These are phyloP conservation scores for Oryzias celebensis DNA, from an alignment of 2,113 vertebrate genomes.

Conservation along the genomic window DNA sequence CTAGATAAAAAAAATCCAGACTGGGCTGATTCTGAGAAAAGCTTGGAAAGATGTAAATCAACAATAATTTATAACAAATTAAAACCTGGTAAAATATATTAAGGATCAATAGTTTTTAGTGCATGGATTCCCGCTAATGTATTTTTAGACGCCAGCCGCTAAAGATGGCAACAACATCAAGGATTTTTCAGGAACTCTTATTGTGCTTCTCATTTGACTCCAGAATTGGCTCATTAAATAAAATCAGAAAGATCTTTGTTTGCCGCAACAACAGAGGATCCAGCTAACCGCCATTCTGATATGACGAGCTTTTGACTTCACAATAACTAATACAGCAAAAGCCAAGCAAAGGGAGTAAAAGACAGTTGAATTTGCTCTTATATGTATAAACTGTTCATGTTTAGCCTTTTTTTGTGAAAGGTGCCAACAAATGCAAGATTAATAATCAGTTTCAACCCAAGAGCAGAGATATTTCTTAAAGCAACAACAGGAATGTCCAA, in stretches of 20 bases:
- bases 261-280: constrained; percentile 65
- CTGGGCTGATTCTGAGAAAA: no score
- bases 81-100: no score
- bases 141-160: no score
- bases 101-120: no score
- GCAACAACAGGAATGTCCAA: constrained; percentile 30
- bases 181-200: constrained; percentile 45
- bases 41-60: no score
- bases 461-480: constrained; percentile 12
- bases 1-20: no score
- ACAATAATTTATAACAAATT: no score
- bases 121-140: no score
- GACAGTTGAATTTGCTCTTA: neutral
- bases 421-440: no score
- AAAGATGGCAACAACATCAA: no score
- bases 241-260: constrained; percentile 67
- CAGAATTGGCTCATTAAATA: constrained; percentile 66
- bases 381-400: no score
- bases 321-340: constrained; percentile 65
- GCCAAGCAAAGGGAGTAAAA: constrained; percentile 48
- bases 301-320: constrained; percentile 53
- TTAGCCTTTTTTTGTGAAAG: no score
- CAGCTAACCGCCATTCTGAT: constrained; percentile 68
- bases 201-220: constrained; percentile 53
- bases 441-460: neutral